These are phyloP conservation scores for Neodiprion pinetum DNA, from an alignment of 1,140 invertebrate genomes.

Conservation along the genomic window DNA sequence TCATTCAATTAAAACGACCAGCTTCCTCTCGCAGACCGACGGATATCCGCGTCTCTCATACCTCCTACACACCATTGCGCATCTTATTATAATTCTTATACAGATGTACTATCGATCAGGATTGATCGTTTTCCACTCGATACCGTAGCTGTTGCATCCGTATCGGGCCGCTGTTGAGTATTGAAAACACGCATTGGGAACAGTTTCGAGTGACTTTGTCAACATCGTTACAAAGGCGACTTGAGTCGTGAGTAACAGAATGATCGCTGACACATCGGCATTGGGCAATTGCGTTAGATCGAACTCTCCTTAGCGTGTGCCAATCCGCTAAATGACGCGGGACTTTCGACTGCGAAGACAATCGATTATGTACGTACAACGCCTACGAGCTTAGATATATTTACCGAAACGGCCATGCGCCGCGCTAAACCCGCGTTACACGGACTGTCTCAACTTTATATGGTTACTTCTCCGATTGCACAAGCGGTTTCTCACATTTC, in stretches of 20 bases:
- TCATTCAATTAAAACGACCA: slow-evolving; percentile 3
- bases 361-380: not conserved
- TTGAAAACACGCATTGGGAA: not conserved
- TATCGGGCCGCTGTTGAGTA: too few relatives aligned
- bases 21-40: not conserved
- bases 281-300: not conserved
- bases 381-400: not conserved
- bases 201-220: not conserved
- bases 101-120: too few relatives aligned
- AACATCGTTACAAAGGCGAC: not conserved
- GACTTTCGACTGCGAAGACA: not conserved
- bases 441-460: not conserved
- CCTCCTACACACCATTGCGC: too few relatives aligned
- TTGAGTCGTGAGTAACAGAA: not conserved
- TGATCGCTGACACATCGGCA: not conserved
- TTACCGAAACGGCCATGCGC: not conserved
- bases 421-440: not conserved
- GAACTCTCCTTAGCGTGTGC: not conserved
- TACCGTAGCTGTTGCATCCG: too few relatives aligned
- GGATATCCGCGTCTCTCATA: not conserved
- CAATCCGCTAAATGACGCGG: not conserved
- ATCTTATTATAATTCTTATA: too few relatives aligned
- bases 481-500: slow-evolving; percentile 4
- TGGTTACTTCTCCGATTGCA: not conserved
- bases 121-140: too few relatives aligned